phyloP scores from a whole-genome alignment of 2,888 invertebrate genomes.

The Opisthograptis luteolata region DNA sequence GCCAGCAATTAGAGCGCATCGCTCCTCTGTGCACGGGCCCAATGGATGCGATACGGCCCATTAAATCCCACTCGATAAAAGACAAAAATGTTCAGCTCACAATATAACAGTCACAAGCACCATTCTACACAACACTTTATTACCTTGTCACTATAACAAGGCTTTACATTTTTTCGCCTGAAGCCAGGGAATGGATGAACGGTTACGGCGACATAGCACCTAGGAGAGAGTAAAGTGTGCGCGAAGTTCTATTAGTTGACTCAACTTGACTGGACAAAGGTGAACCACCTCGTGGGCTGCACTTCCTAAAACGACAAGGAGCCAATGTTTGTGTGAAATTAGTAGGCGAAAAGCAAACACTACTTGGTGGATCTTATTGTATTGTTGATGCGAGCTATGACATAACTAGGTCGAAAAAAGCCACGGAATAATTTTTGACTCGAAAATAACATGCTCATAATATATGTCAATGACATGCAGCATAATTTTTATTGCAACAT shows the following conservation, averaged over 20 bases:
- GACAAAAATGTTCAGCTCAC: slow-evolving; percentile 46
- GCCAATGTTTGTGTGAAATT: slow-evolving; percentile 12
- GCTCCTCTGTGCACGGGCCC: slow-evolving; percentile 35
- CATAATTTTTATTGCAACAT: too few species aligned
- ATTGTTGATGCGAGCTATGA: too few species aligned
- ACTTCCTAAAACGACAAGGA: slow-evolving; percentile 35
- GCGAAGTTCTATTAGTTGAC: slow-evolving; percentile 3
- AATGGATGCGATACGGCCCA: slow-evolving; percentile 64
- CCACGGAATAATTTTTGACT: too few species aligned
- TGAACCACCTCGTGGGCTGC: slow-evolving; percentile 38
- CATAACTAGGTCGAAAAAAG: too few species aligned
- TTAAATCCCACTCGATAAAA: slow-evolving; percentile 58
- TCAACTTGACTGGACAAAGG: slow-evolving; percentile 31
- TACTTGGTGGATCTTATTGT: neutral
- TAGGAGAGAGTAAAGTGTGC: neutral
- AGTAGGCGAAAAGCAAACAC: slow-evolving; percentile 16
- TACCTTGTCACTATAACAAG: slow-evolving; percentile 11
- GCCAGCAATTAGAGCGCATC: slow-evolving; percentile 66
- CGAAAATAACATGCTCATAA: too few species aligned
- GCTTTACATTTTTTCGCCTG: neutral
- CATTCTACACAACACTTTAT: neutral
- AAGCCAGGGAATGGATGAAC: too few species aligned
- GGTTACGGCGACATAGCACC: slow-evolving; percentile 6
- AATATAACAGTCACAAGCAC: too few species aligned
- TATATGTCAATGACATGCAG: too few species aligned